phyloP scores from a whole-genome alignment of 2,113 vertebrate genomes.

The Vulpes vulpes region DNA sequence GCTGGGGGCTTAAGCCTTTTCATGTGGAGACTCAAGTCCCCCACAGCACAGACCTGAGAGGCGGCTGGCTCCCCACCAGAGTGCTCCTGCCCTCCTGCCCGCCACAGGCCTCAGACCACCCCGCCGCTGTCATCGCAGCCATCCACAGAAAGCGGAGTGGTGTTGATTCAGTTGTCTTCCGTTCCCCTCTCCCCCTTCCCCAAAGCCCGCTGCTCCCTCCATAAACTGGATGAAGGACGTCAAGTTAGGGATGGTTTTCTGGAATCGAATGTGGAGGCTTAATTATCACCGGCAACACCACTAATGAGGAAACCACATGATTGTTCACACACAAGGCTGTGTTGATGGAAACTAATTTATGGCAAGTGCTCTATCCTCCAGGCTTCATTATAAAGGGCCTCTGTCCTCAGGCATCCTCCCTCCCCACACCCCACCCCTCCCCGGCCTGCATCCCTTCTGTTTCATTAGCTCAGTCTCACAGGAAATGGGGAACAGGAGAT shows the following conservation, averaged over 20 bases:
- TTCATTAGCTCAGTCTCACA: conserved; percentile 41
- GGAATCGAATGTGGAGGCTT: not conserved
- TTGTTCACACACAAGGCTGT: conserved; percentile 34
- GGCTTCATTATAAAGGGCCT: not conserved
- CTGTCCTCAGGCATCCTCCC: not conserved
- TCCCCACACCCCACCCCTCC: not conserved
- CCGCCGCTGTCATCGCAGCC: not conserved
- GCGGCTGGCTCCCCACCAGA: not conserved
- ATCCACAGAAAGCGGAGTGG: not conserved
- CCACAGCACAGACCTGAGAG: not conserved
- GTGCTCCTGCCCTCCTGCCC: not conserved
- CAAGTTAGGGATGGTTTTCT: not conserved
- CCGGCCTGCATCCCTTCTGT: not conserved
- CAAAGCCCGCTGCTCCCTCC: not conserved
- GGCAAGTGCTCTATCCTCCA: not conserved
- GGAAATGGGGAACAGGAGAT: conserved; percentile 10
- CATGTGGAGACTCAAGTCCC: not conserved
- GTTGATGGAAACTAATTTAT: conserved; percentile 53
- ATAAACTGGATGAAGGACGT: not conserved
- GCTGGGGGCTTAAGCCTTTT: not conserved
- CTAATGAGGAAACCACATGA: conserved; percentile 53
- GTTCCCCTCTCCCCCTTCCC: not conserved
- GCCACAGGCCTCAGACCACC: not conserved
- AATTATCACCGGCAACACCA: conserved; percentile 47
- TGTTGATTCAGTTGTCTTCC: not conserved